These are phyloP conservation scores for Hestina assimilis DNA, from an alignment of 1,140 invertebrate genomes.

Conservation along the genomic window DNA sequence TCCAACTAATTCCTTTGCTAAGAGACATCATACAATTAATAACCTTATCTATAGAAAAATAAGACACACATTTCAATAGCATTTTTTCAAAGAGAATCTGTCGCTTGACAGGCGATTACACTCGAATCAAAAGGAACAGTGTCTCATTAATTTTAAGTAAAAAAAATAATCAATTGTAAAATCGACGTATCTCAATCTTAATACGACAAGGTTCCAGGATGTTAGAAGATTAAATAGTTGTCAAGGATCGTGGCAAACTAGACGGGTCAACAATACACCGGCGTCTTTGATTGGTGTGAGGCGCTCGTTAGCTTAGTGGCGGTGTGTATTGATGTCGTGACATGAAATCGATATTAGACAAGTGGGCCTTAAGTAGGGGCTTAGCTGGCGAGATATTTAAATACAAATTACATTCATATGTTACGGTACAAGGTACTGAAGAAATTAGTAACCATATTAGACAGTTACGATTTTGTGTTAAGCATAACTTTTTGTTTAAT, in stretches of 20 bases:
- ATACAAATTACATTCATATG: constrained; percentile 2
- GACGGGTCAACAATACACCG: constrained; percentile 23
- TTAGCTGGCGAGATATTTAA: constrained; percentile 6
- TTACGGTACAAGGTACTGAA: no score
- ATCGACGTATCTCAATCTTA: constrained; percentile 10
- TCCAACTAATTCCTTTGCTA: constrained; percentile 8
- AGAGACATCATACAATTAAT: neutral
- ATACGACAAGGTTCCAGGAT: constrained; percentile 12
- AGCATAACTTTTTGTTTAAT: no score
- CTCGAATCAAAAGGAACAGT: constrained; percentile 17
- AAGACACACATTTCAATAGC: neutral
- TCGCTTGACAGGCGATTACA: constrained; percentile 22
- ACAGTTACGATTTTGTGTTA: no score
- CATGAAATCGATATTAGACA: constrained; percentile 23
- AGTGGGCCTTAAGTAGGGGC: constrained; percentile 15
- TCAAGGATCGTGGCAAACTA: constrained; percentile 23
- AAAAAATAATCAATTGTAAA: constrained; percentile 28
- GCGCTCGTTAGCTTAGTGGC: constrained; percentile 23
- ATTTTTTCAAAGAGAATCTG: constrained; percentile 10
- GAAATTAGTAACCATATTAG: no score
- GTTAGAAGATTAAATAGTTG: constrained; percentile 30
- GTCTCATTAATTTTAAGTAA: constrained; percentile 29
- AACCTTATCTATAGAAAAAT: neutral
- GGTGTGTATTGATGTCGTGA: constrained; percentile 12
- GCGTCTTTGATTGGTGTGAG: constrained; percentile 18